These are phyloP conservation scores for Panagrolaimus sp. DNA, from an alignment of 1,140 invertebrate species.

Conservation along the genomic window DNA sequence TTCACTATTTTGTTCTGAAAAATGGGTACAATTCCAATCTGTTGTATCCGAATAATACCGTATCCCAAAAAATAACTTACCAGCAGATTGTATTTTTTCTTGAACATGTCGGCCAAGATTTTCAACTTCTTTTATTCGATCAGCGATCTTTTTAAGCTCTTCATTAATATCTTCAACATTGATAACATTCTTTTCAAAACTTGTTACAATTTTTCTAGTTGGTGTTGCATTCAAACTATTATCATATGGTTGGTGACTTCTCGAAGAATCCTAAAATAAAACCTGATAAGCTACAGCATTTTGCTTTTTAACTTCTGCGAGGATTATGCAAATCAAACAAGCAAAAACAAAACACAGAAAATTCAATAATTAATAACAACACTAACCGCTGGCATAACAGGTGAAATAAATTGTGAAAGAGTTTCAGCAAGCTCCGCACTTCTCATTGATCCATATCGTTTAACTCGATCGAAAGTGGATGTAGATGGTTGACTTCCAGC, in stretches of 20 bases:
- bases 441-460: constrained; percentile 6
- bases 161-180: constrained; percentile 21
- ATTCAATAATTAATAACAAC: not conserved
- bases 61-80: constrained; percentile 7
- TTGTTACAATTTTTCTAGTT: constrained; percentile 22
- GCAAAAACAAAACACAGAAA: constrained; percentile 2
- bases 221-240: constrained; percentile 16
- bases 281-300: not conserved
- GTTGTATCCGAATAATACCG: constrained; percentile 6
- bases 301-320: not conserved
- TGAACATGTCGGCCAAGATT: constrained; percentile 24
- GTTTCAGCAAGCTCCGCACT: constrained; percentile 4
- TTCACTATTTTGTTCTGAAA: constrained; percentile 30
- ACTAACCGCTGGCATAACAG: constrained; percentile 9
- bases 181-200: constrained; percentile 25
- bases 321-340: not conserved
- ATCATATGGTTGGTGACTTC: not conserved
- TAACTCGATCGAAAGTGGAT: not conserved
- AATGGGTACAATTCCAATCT: not conserved
- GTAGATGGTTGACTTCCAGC: not conserved
- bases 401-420: not conserved
- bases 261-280: not conserved
- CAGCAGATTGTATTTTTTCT: constrained; percentile 25
- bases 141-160: constrained; percentile 35
- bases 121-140: constrained; percentile 31